These are phyloP conservation scores for Pyrochroa serraticornis DNA, from an alignment of 2,888 invertebrate genomes.

Conservation along the genomic window DNA sequence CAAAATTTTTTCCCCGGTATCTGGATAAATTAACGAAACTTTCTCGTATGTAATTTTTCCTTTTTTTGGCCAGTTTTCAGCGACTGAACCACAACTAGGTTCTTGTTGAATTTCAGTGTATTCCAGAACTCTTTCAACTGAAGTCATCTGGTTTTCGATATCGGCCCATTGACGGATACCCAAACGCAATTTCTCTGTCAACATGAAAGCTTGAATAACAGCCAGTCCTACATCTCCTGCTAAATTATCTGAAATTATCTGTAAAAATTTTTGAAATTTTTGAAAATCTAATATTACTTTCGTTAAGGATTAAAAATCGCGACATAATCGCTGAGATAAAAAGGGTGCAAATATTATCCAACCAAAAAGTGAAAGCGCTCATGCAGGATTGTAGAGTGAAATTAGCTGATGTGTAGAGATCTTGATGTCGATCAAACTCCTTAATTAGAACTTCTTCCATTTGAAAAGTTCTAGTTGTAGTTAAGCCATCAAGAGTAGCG, in stretches of 20 bases:
- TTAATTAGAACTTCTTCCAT: conserved; percentile 67
- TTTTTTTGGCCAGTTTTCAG: conserved; percentile 54
- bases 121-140: conserved; percentile 14
- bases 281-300: conserved; percentile 64
- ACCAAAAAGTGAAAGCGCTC: conserved; percentile 73
- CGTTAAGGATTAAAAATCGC: conserved; percentile 22
- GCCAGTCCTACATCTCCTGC: conserved; percentile 63
- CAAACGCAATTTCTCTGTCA: conserved; percentile 69
- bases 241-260: too few species aligned
- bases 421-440: conserved; percentile 69
- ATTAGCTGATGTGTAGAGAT: conserved; percentile 76
- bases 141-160: conserved; percentile 61
- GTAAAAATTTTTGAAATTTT: conserved; percentile 52
- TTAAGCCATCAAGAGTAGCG: conserved; percentile 76
- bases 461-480: conserved; percentile 75
- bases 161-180: conserved; percentile 83
- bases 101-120: conserved; percentile 51
- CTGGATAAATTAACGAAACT: conserved; percentile 69
- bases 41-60: conserved; percentile 61
- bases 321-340: conserved; percentile 40
- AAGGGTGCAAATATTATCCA: conserved; percentile 60
- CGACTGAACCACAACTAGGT: conserved; percentile 11
- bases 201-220: conserved; percentile 74
- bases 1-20: conserved; percentile 72
- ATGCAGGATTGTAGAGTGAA: conserved; percentile 68